Evolutionary conservation across 2,113 vertebrate genomes (phyloP), one percentile per base, ranked within the genome.

Genomic region (Corythornis madagascariensis): DNA sequence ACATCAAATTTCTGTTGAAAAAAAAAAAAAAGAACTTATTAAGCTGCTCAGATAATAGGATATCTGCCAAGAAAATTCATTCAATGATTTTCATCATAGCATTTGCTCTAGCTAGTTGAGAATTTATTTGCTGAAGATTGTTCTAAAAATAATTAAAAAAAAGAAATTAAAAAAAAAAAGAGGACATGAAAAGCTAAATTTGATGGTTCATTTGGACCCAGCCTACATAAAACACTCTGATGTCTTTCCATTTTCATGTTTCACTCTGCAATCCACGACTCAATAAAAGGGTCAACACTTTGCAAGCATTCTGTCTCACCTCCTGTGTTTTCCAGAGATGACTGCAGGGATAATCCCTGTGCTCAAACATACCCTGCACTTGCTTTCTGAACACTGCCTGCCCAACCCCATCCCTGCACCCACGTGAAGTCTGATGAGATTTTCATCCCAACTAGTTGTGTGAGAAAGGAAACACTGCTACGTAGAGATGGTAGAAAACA

Each of bases 111-210:
- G 59, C n/a, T 72, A 76, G 50, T 67, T 61, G 85, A 87, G 70
- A 60, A 24, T 31, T 10, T 70, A 61, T 70, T 93, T 91, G 56
- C 45, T 85, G 29, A 80, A 91, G 56, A 78, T 14, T 1, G 3
- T 56, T 65, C 21, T 22, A 15, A 45, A 66, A 57, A 19, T 7
- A 48, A 50, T 38, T 38, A 38, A 38, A 13, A 45, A 45, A 45
- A 45, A 45, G 16, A 45, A 18, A 18, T 15, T 7, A 45, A 8
- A 59, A 73, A 65, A 65, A 75, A 73, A 78, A 70, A 31, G 22
- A 71, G 53, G 4, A 43, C 33, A 91, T 82, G 91, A 85, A 82
- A 87, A 94, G 45, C 50, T 91, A 61, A 75, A 69, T n/a, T 60
- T 61, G 50, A 71, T 13, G 9, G 29, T 69, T 91, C 50, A 31